Evolutionary conservation across 1,140 invertebrate genomes (phyloP), one percentile per base, ranked within the genome.

Genomic region (Colletes latitarsis): DNA sequence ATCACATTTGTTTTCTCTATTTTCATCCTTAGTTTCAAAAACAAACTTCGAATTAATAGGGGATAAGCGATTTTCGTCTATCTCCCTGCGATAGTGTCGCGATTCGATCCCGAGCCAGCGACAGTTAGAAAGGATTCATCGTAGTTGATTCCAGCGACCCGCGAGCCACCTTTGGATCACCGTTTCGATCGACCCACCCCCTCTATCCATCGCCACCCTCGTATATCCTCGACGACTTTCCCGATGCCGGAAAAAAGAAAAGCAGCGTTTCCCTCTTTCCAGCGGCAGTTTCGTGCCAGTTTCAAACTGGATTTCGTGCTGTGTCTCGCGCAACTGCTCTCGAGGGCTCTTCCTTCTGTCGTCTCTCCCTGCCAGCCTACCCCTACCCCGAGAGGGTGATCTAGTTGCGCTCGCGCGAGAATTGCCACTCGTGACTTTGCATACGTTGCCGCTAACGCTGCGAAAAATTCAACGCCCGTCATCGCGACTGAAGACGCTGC

Each of bases 391-490:
- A 66, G 69, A 57, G 69, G 78, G 58, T 77, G 84, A 81, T 87
- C 82, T 77, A 64, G 82, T 86, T 83, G 63, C 78, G 74, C 66
- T 49, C 72, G 70, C 75, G 72, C 73, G 69, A 81, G 83, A 85
- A 85, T 81, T 84, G 77, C 82, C 67, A 84, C 83, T 84, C 83
- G 82, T 85, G 83, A 69, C 75, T 77, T 75, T 76, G 83, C 83
- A 85, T 85, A 84, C 68, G 78, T 81, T 79, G 77, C 70, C 77
- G 77, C 77, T 79, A 79, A 79, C 77, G 77, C 21, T 79, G 77
- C 77, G 77, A 79, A 79, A 79, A 79, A 73, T 79, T 73, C 69
- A 60, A 55, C 58, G 46, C 4, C 9, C 60, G 60, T 57, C 43
- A 67, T 67, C 64, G 43, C 64, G 43, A 17, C 77, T 64, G 49